Evolutionary conservation across 2,113 vertebrate genomes (phyloP).

Genomic region (Dicentrarchus labrax): DNA sequence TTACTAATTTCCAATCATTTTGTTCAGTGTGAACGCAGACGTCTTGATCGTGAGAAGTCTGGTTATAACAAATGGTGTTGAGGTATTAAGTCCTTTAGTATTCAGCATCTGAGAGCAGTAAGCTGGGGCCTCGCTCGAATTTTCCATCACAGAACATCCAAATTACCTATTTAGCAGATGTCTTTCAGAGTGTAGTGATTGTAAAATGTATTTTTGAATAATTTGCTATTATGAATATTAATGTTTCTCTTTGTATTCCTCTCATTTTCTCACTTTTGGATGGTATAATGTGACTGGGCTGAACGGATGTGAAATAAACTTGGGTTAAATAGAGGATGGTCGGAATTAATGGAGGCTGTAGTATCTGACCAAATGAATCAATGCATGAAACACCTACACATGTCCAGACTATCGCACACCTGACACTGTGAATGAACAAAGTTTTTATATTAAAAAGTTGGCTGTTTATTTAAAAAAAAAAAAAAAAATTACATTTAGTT

Average conservation of each 20-base stretch:
- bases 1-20: background rate
- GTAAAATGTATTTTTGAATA: conserved; percentile 60
- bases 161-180: conserved; percentile 61
- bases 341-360: conserved; percentile 40
- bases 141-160: conserved; percentile 42
- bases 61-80: conserved; percentile 2
- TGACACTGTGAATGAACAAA: conserved; percentile 15
- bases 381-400: conserved; percentile 34
- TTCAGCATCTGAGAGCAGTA: conserved; percentile 18
- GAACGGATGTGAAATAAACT: conserved; percentile 45
- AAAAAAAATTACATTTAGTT: conserved; percentile 24
- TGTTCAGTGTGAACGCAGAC: conserved; percentile 11
- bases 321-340: conserved; percentile 41
- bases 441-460: conserved; percentile 50
- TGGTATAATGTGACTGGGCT: conserved; percentile 5
- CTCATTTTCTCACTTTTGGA: background rate
- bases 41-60: conserved; percentile 6
- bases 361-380: conserved; percentile 39
- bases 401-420: background rate
- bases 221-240: conserved; percentile 53
- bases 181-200: conserved; percentile 58
- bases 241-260: conserved; percentile 28
- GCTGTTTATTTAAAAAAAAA: conserved; percentile 2
- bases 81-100: conserved; percentile 28
- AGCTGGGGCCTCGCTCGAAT: conserved; percentile 32